phyloP scores from a whole-genome alignment of 2,797 vertebrate genomes.

The Catostomus latipinnis region DNA sequence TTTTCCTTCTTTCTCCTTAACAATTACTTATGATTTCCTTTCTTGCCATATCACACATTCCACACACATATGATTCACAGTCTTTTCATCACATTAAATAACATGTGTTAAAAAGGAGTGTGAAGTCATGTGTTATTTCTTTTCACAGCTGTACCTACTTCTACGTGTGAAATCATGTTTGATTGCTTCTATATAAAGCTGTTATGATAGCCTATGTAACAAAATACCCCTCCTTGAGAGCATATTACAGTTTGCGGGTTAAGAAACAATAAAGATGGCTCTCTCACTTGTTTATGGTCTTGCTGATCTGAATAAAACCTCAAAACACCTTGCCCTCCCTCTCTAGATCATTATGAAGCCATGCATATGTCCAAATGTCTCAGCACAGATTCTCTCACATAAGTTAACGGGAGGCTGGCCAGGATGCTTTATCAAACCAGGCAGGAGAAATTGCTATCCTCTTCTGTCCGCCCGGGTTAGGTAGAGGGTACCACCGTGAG shows the following conservation, averaged over 20 bases:
- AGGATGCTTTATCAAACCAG: conserved; percentile 9
- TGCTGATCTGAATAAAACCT: conserved; percentile 9
- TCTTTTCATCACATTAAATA: conserved; percentile 7
- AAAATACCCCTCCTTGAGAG: background rate
- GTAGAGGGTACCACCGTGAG: background rate
- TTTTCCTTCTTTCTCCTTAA: background rate
- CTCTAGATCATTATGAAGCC: conserved; percentile 14
- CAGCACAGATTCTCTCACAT: conserved; percentile 47
- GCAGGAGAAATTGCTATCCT: conserved; percentile 3
- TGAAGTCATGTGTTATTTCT: conserved; percentile 20
- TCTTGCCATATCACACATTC: conserved; percentile 2
- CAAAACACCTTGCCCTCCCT: background rate
- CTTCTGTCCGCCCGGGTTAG: background rate
- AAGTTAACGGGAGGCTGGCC: conserved; percentile 33
- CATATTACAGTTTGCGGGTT: background rate
- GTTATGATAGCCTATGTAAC: background rate
- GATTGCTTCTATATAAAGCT: conserved; percentile 14
- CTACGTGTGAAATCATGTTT: conserved; percentile 1
- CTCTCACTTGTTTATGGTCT: background rate
- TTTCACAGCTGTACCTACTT: conserved; percentile 17
- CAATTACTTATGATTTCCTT: conserved; percentile 6
- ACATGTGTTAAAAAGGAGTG: conserved; percentile 21
- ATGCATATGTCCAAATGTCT: conserved; percentile 19
- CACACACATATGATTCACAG: conserved; percentile 34
- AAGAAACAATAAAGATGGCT: background rate